phyloP scores from a whole-genome alignment of 2,797 vertebrate species.

The Pachyuromys duprasi region DNA sequence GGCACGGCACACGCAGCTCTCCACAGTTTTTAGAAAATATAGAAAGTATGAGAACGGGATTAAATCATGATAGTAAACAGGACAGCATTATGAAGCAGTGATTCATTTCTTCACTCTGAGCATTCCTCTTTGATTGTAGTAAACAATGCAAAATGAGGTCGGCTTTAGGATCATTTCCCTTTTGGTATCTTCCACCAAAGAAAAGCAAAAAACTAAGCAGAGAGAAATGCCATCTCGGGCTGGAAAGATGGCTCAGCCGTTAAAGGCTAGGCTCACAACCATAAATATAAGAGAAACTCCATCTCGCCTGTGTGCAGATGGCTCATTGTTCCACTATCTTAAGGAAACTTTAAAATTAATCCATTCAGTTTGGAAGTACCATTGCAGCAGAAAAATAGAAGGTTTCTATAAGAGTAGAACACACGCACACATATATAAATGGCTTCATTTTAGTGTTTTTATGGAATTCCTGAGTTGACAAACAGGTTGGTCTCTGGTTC shows the following conservation, averaged over 20 bases:
- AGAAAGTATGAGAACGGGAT: background rate
- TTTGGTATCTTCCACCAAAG: background rate
- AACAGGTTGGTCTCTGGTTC: background rate
- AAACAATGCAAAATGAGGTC: background rate
- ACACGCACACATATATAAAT: background rate
- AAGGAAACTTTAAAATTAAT: background rate
- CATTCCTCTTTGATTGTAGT: slow-evolving; percentile 27
- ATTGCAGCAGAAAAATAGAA: background rate
- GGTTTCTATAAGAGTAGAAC: background rate
- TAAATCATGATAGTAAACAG: background rate
- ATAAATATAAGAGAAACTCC: background rate
- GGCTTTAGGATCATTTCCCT: background rate
- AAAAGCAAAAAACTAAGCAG: background rate
- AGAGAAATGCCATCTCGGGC: background rate
- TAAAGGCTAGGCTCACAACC: no score
- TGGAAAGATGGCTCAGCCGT: no score
- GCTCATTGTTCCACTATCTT: background rate
- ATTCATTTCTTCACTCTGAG: background rate
- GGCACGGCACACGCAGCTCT: no score
- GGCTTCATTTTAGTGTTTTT: background rate
- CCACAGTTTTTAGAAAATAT: slow-evolving; percentile 29
- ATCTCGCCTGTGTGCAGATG: background rate
- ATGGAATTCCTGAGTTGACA: background rate
- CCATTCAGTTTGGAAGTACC: slow-evolving; percentile 12
- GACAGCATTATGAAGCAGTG: background rate